These are phyloP conservation scores for Bufotes viridis DNA, from an alignment of 2,797 vertebrate species.

Conservation along the genomic window DNA sequence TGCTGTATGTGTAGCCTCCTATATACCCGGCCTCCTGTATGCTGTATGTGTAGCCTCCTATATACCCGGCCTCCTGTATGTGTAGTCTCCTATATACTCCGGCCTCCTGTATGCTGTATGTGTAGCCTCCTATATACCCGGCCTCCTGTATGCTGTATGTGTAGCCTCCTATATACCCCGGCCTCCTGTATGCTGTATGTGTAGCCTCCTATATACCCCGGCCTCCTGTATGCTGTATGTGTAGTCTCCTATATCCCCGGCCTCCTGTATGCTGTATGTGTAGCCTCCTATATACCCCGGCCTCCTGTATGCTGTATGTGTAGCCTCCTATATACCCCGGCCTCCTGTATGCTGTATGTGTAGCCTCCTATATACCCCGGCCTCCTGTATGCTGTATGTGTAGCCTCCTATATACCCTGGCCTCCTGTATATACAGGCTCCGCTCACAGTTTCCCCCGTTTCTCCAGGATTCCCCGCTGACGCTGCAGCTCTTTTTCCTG, in stretches of 20 bases:
- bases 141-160: neutral
- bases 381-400: neutral
- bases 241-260: neutral
- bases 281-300: neutral
- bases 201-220: neutral
- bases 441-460: too few species aligned
- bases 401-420: neutral
- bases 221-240: neutral
- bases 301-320: too few species aligned
- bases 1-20: neutral
- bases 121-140: neutral
- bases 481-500: slow-evolving; percentile 90
- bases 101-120: neutral
- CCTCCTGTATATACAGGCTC: neutral
- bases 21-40: too few species aligned
- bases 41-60: neutral
- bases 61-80: neutral
- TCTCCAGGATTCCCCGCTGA: slow-evolving; percentile 68
- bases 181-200: neutral
- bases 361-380: neutral
- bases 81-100: too few species aligned
- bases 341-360: neutral
- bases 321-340: neutral
- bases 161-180: neutral
- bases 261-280: neutral